Base-by-base conservation (phyloP, 2,888 invertebrate genomes). In the Leptopilina myrica region DNA sequence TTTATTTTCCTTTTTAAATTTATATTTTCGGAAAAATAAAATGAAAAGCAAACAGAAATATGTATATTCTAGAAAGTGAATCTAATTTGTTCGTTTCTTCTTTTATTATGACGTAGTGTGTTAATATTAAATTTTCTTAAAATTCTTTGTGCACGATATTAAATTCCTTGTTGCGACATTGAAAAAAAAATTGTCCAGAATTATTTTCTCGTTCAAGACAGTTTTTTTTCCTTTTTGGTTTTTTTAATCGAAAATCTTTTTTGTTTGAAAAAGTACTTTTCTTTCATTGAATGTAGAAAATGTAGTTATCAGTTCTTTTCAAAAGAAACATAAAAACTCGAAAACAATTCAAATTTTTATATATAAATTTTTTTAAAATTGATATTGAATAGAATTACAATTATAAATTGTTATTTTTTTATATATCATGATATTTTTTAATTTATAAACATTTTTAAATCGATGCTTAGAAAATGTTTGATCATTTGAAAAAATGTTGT, bases 1-100 rank as follows among this genome's bases (percentile, higher is more conserved):
- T 49, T 20, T 49, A 49, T 49, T 49, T 49, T 12, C 11, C 20
- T 20, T 6, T 43, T 8, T 11, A 11, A 49, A 49, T 76, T 67
- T 64, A 62, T 20, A 66, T 56, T 76, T 75, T 65, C 43, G 46
- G 40, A 49, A 49, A 59, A 49, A 43, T 33, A 43, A 43, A 43
- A 43, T 43, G 8, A 43, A 80, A 78, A 78, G 80, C 64, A 80
- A 83, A 79, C 64, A 53, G 76, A 66, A 67, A 66, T 66, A 73
- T 5, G 1, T 20, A 73, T 5, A 26, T 40, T 33, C 33, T 56
- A 14, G 40, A 64, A 33, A 64, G 53, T 62, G 20, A 62, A 62
- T 62, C 53, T 33, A 43, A 53, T 6, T 62, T 76, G 15, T 46
- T 76, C 76, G 33, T 33, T 9, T 62, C 20, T 20, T 62, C 14